These are phyloP conservation scores for Eleutherodactylus coqui DNA, from an alignment of 2,797 vertebrate genomes.

Conservation along the genomic window DNA sequence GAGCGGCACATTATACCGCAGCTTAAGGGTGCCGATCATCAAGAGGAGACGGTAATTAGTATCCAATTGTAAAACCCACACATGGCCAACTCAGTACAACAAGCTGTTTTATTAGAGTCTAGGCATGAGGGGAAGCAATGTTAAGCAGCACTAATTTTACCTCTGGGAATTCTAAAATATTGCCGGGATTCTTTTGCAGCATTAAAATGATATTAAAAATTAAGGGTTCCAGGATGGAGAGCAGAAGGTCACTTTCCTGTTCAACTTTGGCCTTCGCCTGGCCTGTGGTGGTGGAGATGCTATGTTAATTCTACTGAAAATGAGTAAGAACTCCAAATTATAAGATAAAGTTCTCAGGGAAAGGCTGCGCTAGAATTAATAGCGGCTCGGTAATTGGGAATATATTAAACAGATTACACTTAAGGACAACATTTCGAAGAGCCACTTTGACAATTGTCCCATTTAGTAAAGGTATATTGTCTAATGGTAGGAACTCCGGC, in stretches of 20 bases:
- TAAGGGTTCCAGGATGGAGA: constrained; percentile 17
- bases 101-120: constrained; percentile 44
- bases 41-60: constrained; percentile 2
- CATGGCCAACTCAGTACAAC: constrained; percentile 35
- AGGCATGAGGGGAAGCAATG: constrained; percentile 39
- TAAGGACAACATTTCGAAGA: neutral
- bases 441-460: neutral
- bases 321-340: constrained; percentile 48
- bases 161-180: constrained; percentile 40
- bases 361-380: neutral
- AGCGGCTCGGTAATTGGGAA: constrained; percentile 34
- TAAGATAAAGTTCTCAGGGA: constrained; percentile 16
- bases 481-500: neutral
- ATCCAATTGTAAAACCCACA: constrained; percentile 30
- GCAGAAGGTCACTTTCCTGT: constrained; percentile 29
- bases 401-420: constrained; percentile 16
- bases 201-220: constrained; percentile 50
- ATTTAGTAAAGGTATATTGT: neutral
- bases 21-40: constrained; percentile 1
- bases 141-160: constrained; percentile 50
- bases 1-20: neutral
- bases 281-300: constrained; percentile 25
- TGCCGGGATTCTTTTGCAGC: constrained; percentile 16
- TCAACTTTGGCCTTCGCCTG: constrained; percentile 40
- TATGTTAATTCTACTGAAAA: constrained; percentile 42